Evolutionary conservation across 2,797 vertebrate genomes (phyloP).

Genomic region (Lagocephalus sceleratus): DNA sequence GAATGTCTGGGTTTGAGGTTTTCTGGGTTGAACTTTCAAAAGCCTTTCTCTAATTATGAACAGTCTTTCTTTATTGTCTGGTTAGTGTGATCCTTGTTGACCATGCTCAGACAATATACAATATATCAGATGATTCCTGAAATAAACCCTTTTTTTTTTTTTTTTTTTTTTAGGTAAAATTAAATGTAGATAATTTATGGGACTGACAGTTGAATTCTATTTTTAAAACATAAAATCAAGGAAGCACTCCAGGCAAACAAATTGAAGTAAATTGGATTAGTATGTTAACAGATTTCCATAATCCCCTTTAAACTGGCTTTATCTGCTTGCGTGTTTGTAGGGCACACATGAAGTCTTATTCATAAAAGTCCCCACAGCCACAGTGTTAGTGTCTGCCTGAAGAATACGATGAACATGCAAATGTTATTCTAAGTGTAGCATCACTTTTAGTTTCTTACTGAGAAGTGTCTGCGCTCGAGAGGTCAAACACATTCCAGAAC

Average conservation of each 20-base stretch:
- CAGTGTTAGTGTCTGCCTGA: no score
- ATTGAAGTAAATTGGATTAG: slow-evolving; percentile 1
- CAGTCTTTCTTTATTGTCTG: no score
- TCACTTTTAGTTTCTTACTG: no score
- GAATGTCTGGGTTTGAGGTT: slow-evolving; percentile 20
- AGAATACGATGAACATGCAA: no score
- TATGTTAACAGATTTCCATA: not conserved
- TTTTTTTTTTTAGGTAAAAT: no score
- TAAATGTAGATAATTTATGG: no score
- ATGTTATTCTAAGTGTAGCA: no score
- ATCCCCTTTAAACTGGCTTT: slow-evolving; percentile 2
- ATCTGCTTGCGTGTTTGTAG: not conserved
- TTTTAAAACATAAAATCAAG: slow-evolving; percentile 4
- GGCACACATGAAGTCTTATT: not conserved
- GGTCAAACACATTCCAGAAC: slow-evolving; percentile 62
- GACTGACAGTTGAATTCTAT: not conserved
- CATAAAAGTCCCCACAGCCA: not conserved
- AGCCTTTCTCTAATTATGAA: no score
- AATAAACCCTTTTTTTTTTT: no score
- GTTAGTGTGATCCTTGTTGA: no score
- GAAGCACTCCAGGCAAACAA: slow-evolving; percentile 6
- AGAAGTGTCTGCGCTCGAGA: slow-evolving; percentile 26
- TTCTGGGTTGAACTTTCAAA: not conserved
- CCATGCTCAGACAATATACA: no score
- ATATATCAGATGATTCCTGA: no score